phyloP scores from a whole-genome alignment of 1,140 invertebrate species.

The Zeugodacus cucurbitae region DNA sequence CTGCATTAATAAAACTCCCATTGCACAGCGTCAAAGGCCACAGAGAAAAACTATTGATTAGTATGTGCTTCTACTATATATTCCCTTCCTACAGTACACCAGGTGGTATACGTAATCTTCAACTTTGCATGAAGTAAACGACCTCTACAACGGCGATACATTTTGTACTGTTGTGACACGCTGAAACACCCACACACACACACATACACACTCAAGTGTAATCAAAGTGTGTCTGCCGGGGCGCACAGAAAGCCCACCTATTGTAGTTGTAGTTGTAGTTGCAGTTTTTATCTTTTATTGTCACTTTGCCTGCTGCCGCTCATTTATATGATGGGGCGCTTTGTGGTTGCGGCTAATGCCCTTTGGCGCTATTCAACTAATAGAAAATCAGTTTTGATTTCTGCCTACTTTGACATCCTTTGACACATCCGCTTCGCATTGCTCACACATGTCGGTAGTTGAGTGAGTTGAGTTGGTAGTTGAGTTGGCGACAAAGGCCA shows the following conservation, averaged over 20 bases:
- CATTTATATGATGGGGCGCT: not conserved
- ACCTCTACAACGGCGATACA: not conserved
- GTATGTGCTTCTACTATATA: not conserved
- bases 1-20: not conserved
- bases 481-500: not conserved
- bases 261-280: no score
- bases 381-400: conserved; percentile 33
- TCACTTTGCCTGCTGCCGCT: not conserved
- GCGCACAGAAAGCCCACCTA: no score
- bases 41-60: not conserved
- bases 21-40: not conserved
- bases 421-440: not conserved
- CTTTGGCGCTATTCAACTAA: conserved; percentile 24
- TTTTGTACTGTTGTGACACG: not conserved
- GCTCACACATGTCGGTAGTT: not conserved
- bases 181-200: not conserved
- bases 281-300: not conserved
- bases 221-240: not conserved
- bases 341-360: conserved; percentile 25
- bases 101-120: not conserved
- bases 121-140: not conserved
- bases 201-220: not conserved
- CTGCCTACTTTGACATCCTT: conserved; percentile 15
- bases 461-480: not conserved
- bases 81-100: not conserved